phyloP scores from a whole-genome alignment of 2,797 vertebrate genomes.

The Lithobates pipiens region DNA sequence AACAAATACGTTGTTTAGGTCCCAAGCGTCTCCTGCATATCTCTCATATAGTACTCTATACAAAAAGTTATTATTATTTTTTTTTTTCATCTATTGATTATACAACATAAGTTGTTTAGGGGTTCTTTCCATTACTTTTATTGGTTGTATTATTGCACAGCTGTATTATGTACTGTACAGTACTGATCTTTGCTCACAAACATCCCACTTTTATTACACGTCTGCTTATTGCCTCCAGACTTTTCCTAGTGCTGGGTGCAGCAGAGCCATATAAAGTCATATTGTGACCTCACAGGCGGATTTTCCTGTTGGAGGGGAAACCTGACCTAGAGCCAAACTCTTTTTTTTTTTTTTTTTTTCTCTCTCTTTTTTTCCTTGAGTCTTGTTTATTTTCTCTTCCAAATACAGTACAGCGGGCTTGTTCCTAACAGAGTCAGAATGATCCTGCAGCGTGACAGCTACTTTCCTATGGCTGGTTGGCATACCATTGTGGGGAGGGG shows the following conservation, averaged over 20 bases:
- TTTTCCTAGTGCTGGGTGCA: slow-evolving; percentile 3
- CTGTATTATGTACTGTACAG: too few relatives aligned
- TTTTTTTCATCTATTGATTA: too few relatives aligned
- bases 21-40: too few relatives aligned
- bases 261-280: slow-evolving; percentile 5
- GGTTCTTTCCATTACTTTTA: too few relatives aligned
- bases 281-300: slow-evolving; percentile 26
- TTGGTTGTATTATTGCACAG: too few relatives aligned
- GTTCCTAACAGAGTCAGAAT: slow-evolving; percentile 18
- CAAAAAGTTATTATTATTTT: too few relatives aligned
- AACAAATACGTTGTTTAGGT: too few relatives aligned
- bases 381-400: background rate
- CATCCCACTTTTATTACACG: background rate
- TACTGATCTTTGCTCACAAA: too few relatives aligned
- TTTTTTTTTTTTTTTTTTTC: background rate
- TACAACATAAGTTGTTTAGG: too few relatives aligned
- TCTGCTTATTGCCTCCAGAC: slow-evolving; percentile 4
- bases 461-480: background rate
- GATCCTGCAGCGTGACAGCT: slow-evolving; percentile 2
- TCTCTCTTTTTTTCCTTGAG: background rate
- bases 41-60: too few relatives aligned
- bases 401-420: background rate
- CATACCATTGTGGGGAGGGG: background rate
- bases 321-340: background rate
- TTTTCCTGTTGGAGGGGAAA: slow-evolving; percentile 27